A percentile compares a stretch with the other conserved stretches of the same genome.
Evolutionary conservation across 2,797 vertebrate species (phyloP).

Genomic region (Ptychadena robeensis): DNA sequence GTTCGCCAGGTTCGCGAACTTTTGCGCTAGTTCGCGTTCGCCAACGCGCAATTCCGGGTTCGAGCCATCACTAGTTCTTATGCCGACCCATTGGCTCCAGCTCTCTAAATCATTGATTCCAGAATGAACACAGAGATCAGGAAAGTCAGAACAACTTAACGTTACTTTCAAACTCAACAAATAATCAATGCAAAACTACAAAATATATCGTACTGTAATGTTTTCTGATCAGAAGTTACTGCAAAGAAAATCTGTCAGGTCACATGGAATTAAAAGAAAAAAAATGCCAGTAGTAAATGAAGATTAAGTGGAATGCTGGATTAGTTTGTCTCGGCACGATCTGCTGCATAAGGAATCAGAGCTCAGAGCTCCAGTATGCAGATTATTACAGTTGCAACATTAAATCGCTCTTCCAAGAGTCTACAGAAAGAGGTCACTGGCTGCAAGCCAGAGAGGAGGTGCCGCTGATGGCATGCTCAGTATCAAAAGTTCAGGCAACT

Average conservation of each 20-base stretch:
- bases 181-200: neutral
- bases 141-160: too few species aligned
- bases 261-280: slow-evolving; percentile 14
- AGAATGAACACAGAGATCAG: too few species aligned
- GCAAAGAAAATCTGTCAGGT: slow-evolving; percentile 18
- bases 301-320: slow-evolving; percentile 56
- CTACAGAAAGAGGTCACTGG: slow-evolving; percentile 58
- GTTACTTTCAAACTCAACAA: too few species aligned
- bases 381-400: slow-evolving; percentile 39
- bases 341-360: slow-evolving; percentile 52
- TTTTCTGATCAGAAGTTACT: neutral
- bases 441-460: slow-evolving; percentile 26
- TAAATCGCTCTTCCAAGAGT: slow-evolving; percentile 43
- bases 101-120: too few species aligned
- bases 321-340: slow-evolving; percentile 59
- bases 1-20: too few species aligned
- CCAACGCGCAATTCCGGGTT: too few species aligned
- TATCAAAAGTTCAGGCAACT: slow-evolving; percentile 1
- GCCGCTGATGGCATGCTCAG: neutral
- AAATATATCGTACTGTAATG: neutral
- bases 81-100: too few species aligned
- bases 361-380: slow-evolving; percentile 17
- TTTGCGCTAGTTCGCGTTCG: too few species aligned
- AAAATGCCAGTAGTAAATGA: slow-evolving; percentile 48
- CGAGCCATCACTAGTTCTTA: too few species aligned